Conservation (phyloP, 2,888 invertebrate genomes). For the Synanthedon myopaeformis region DNA sequence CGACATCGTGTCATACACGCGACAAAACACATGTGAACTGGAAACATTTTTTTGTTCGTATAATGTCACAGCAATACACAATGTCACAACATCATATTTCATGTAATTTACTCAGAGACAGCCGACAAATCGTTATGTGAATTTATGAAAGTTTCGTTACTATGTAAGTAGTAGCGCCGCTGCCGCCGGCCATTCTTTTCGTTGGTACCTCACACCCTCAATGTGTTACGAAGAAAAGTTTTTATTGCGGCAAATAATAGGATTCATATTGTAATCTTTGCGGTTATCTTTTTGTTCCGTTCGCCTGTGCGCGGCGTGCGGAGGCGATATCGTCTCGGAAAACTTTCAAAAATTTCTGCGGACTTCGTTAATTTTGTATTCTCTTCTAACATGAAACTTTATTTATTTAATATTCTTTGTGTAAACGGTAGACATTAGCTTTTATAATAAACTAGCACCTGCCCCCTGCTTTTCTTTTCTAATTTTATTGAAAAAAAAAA, state of each 20-base stretch:
- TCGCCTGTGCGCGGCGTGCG: slow-evolving; percentile 8
- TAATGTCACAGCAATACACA: not conserved
- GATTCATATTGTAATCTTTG: slow-evolving; percentile 42
- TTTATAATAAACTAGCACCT: not conserved
- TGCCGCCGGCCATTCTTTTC: not conserved
- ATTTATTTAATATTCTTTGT: not conserved
- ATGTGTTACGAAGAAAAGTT: slow-evolving; percentile 29
- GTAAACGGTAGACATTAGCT: not conserved
- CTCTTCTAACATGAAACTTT: not conserved
- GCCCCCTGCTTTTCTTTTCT: too few relatives aligned
- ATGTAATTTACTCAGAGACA: not conserved
- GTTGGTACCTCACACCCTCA: slow-evolving; percentile 3
- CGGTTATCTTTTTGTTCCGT: slow-evolving; percentile 21
- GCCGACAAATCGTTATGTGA: not conserved
- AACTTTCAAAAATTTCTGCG: slow-evolving; percentile 16
- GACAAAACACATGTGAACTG: slow-evolving; percentile 8
- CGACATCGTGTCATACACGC: slow-evolving; percentile 7
- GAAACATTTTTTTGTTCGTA: not conserved
- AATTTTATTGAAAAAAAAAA: too few relatives aligned
- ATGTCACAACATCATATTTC: not conserved
- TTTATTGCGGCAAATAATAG: slow-evolving; percentile 52
- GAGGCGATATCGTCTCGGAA: slow-evolving; percentile 16
- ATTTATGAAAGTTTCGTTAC: not conserved
- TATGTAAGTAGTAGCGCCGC: not conserved
- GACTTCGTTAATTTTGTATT: not conserved